Evolutionary conservation across 2,113 vertebrate species (phyloP).

Genomic region (Lepisosteus oculatus): DNA sequence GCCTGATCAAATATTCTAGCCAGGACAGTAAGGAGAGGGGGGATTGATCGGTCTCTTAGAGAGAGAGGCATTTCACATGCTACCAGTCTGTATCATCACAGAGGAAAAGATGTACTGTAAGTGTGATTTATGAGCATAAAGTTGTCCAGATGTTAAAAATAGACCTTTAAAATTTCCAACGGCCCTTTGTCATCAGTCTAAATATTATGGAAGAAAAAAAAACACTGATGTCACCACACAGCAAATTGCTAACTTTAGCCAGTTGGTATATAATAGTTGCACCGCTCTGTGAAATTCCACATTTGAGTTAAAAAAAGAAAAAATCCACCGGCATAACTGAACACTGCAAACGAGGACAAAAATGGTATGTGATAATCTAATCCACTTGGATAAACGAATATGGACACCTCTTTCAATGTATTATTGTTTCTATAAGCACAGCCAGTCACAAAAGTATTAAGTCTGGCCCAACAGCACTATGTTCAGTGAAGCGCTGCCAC

Average conservation of each 20-base stretch:
- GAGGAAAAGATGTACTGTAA: slow-evolving; percentile 26
- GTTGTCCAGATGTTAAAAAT: slow-evolving; percentile 47
- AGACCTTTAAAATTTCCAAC: slow-evolving; percentile 26
- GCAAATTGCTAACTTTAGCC: slow-evolving; percentile 54
- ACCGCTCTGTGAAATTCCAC: slow-evolving; percentile 59
- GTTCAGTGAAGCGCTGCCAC: no score
- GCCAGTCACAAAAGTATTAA: no score
- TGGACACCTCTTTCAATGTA: no score
- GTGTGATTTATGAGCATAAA: slow-evolving; percentile 43
- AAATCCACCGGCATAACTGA: slow-evolving; percentile 9
- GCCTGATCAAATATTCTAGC: background rate
- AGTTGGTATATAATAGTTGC: slow-evolving; percentile 27
- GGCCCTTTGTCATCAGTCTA: slow-evolving; percentile 46
- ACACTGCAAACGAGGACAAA: slow-evolving; percentile 4
- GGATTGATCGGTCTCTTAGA: no score
- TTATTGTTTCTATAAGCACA: no score
- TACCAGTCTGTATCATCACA: background rate
- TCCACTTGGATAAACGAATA: no score
- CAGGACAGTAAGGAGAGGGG: background rate
- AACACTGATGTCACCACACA: slow-evolving; percentile 53
- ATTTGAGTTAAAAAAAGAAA: slow-evolving; percentile 38
- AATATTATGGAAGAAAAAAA: slow-evolving; percentile 51
- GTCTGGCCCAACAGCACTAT: no score
- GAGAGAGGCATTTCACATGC: slow-evolving; percentile 1
- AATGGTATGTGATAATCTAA: no score